Evolutionary conservation across 2,113 vertebrate genomes (phyloP), one percentile per base, ranked within the genome.

Genomic region (Agapornis roseicollis): DNA sequence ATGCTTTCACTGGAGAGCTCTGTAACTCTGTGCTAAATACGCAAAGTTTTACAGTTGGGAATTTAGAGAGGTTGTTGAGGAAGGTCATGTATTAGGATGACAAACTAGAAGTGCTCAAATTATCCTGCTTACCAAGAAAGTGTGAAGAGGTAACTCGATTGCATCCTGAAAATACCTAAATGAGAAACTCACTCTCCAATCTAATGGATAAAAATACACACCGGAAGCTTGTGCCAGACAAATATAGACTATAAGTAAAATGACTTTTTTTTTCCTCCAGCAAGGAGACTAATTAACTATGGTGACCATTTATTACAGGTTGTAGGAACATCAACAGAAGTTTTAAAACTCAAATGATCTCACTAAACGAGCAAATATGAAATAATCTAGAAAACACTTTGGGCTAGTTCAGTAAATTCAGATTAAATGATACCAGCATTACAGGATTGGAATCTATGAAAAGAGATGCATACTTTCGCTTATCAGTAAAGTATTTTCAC

Each of bases 191-290:
- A 65, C 70, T 80, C 61, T 86, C 65, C 42, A 60, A 50, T 74
- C 82, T 84, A 46, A 71, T 7, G 55, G 85, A 58, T 68, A 92
- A 89, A 96, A 86, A 93, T 90, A 88, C 55, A 88, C 63, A 83
- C 25, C 90, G 58, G 46, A 78, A 94, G 71, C 44, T 91, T 50
- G 64, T 85, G 74, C 49, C 76, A 91, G 79, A 73, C 74, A 91
- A 88, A 92, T 29, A 17, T 63, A 88, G 73, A 52, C 72, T 84
- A 86, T 55, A 95, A 93, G 93, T 88, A 91, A 91, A 89, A 81
- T 68, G 0, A 37, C 16, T 27, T 35, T 42, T 35, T 50, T 58
- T 24, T 3, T 7, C 5, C 28, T 41, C 39, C 72, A 74, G 63
- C 65, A 65, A 82, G 52, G 58, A 82, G 55, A 94, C 86, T 88